phyloP scores from a whole-genome alignment of 2,888 invertebrate genomes.

The Hirudinaria manillensis region DNA sequence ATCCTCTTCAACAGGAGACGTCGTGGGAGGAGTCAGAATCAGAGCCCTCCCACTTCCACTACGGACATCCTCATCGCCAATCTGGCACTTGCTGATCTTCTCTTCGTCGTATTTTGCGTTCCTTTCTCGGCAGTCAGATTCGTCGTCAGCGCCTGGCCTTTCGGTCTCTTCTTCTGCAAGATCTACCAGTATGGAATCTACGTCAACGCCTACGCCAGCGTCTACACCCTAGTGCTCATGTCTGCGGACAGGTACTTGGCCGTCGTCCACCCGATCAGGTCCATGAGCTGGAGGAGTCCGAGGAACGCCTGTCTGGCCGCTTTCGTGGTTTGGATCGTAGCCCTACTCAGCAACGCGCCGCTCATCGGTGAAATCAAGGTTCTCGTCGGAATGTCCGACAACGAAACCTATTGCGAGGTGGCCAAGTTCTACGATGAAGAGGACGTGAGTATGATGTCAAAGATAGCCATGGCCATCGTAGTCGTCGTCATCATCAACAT shows the following conservation, averaged over 20 bases:
- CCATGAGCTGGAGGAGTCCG: constrained; percentile 58
- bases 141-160: constrained; percentile 79
- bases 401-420: constrained; percentile 50
- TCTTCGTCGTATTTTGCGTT: constrained; percentile 85
- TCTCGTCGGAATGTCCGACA: neutral
- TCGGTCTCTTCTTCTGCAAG: constrained; percentile 83
- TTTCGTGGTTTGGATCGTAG: constrained; percentile 25
- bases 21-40: neutral
- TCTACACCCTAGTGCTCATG: constrained; percentile 88
- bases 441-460: constrained; percentile 10
- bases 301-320: constrained; percentile 33
- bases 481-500: no score
- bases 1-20: constrained; percentile 76
- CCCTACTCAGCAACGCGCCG: constrained; percentile 26
- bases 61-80: constrained; percentile 86
- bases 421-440: constrained; percentile 28
- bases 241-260: constrained; percentile 82
- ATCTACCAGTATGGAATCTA: constrained; percentile 83
- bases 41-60: constrained; percentile 56
- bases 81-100: constrained; percentile 78
- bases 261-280: constrained; percentile 83
- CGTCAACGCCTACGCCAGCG: constrained; percentile 85
- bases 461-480: neutral
- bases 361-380: constrained; percentile 21
- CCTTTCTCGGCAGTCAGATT: constrained; percentile 88